Base-by-base conservation (phyloP, 2,888 invertebrate species). In the Rhamphomyia laevipes region DNA sequence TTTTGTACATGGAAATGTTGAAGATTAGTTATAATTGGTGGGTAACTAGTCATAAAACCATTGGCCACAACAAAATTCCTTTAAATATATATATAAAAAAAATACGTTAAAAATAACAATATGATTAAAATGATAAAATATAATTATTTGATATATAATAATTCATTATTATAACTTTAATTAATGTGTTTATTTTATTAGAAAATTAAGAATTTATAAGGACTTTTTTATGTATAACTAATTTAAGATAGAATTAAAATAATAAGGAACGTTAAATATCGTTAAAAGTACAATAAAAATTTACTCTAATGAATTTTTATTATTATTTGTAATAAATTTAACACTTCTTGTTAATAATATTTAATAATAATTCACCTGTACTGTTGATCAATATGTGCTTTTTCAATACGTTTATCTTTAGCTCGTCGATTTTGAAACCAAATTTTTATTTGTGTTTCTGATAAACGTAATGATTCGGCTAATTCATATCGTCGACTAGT, bases 401-500 rank as follows among this genome's bases (percentile, higher is more conserved):
- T 95, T 66, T 95, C 94, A 56, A 95, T 91, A 55, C 95, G 75
- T 72, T 95, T 95, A 67, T 95, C 94, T 71, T 95, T 95, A 21
- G 95, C 95, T 57, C 95, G 77, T 55, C 95, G 77, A 70, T 95
- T 95, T 72, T 95, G 95, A 70, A 94, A 95, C 84, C 84, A 85
- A 51, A 89, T 89, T 69, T 89, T 89, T 58, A 89, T 87, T 71
- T 89, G 78, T 1, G 87, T 88, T 66, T 89, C 89, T 0, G 84
- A 82, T 18, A 82, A 71, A 44, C 72, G 68, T 41, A 89, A 68
- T 4, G 78, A 70, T 62, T 82, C 81, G 0, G 89, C 88, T 53
- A 89, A 68, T 65, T 88, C 87, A 62, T 84, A 86, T 55, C 88
- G 73, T 60, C 91, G 74, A 31, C 88, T 85, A 52, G 75, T 13